phyloP scores from a whole-genome alignment of 2,797 vertebrate genomes.

The Myotis findleyi region DNA sequence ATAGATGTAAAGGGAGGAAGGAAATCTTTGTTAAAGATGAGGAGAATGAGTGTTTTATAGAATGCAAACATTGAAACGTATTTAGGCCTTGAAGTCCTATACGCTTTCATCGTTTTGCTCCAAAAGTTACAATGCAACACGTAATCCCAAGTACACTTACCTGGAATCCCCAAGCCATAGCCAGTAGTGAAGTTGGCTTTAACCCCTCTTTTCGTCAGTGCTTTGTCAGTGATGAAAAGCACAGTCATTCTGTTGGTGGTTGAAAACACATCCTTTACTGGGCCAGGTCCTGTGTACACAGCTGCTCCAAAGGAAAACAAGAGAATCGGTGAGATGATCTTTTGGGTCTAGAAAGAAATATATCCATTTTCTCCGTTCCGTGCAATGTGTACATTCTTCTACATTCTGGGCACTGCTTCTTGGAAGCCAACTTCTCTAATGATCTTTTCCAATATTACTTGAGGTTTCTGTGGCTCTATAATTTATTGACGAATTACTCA shows the following conservation, averaged over 20 bases:
- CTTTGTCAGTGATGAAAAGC: constrained; percentile 85
- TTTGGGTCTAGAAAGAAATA: neutral
- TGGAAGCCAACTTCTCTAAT: neutral
- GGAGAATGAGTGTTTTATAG: neutral
- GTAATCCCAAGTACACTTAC: constrained; percentile 79
- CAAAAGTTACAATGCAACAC: neutral
- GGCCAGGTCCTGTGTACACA: constrained; percentile 84
- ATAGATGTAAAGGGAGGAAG: neutral
- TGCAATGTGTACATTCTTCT: neutral
- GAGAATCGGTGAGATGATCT: neutral
- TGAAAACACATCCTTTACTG: constrained; percentile 91
- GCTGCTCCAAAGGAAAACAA: constrained; percentile 75
- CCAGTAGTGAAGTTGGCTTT: constrained; percentile 94
- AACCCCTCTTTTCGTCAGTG: constrained; percentile 87
- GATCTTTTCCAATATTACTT: neutral
- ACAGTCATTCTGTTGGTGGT: constrained; percentile 92
- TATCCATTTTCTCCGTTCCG: neutral
- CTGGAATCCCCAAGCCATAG: constrained; percentile 89
- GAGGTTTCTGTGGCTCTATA: neutral
- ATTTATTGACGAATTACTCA: neutral
- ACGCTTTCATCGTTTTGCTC: neutral
- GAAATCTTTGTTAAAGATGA: neutral
- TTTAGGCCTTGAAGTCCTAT: neutral
- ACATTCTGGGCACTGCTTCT: neutral
- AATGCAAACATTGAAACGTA: neutral